Base-by-base conservation (phyloP, 2,888 invertebrate genomes). In the Andrena praecox region DNA sequence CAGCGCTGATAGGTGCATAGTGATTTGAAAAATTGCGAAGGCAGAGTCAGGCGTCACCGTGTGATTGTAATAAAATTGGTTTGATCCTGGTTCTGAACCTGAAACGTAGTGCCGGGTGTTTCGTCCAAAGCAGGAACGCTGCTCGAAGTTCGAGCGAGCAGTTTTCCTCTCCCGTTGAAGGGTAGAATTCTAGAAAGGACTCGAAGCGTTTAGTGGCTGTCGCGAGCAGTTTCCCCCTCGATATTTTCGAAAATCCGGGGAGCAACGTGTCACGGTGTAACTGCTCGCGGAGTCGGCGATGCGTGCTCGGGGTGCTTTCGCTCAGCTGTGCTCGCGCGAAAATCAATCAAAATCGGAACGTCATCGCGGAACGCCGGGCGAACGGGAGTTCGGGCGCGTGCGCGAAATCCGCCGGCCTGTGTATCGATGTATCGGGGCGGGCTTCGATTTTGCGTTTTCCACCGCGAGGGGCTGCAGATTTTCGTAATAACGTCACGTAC, bases 401-500 rank as follows among this genome's bases (percentile, higher is more conserved):
- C 77, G 74, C 75, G 31, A 66, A 71, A 67, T 54, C 52, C 33
- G 10, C 29, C 63, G 35, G 29, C 48, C 62, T 27, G 42, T 29
- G n/a, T 35, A 54, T 48, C 31, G 48, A 31, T 12, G 33, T 27
- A 66, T 54, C 62, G 71, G 69, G 69, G 76, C 59, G 70, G 64
- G 73, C 60, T 82, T 81, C 82, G 84, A 85, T 87, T 86, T 85
- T 80, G 80, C 85, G 81, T 81, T 84, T 82, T 85, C 79, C 69
- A 33, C 70, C 64, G 27, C 29, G 54, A 20, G 64, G 63, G 76
- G 73, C 63, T 67, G 70, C 68, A 73, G 76, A 77, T 78, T 84
- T 84, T 89, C 87, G 90, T 92, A 92, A 92, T 91, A 91, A 91
- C 89, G 91, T 91, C 91, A 91, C 91, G 91, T 91, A 89, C 86